Base-by-base conservation (phyloP, 2,113 vertebrate species). In the Psammodynastes pulverulentus region DNA sequence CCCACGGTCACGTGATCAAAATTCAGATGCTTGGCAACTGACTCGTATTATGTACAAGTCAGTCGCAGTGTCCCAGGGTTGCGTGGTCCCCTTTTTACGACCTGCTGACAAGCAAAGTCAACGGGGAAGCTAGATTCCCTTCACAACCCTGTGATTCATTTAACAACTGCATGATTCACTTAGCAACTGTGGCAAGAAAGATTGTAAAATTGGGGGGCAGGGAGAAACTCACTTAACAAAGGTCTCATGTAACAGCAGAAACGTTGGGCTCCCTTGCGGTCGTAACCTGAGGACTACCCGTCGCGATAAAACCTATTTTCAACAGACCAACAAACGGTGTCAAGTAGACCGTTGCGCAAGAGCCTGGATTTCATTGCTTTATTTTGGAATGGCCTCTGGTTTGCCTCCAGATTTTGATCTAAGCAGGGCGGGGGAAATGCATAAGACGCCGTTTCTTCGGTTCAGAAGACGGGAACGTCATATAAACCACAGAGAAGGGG, bases 1-100 rank as follows among this genome's bases (percentile, higher is more conserved):
- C 29, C 26, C 58, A 13, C 2, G 12, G 10, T n/a, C 58, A 12
- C 4, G 0, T 13, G 10, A 13, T 29, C 26, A 13, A 9, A 26
- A 58, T 58, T 58, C 9, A 58, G 26, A 10, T 3, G 4, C 58
- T n/a, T n/a, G 29, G 29, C 29, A n/a, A 67, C 58, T n/a, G 26
- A n/a, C 4, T 67, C 0, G 0, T n/a, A 5, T n/a, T n/a, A 10
- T 26, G 9, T 67, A n/a, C 15, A 29, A 67, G n/a, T n/a, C 0
- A 12, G 29, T 67, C 5, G 1, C 10, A 2, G 4, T 67, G 12
- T 5, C 58, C 58, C 3, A 1, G 58, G 58, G 26, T 62, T 1
- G 13, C 1, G 0, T 13, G 58, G 4, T 58, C 26, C 3, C 26
- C 1, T 29, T 58, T 58, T 29, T 1, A 3, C 1, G 9, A 58